These are phyloP conservation scores for Pteronura brasiliensis DNA, from an alignment of 2,113 vertebrate genomes.

Conservation along the genomic window DNA sequence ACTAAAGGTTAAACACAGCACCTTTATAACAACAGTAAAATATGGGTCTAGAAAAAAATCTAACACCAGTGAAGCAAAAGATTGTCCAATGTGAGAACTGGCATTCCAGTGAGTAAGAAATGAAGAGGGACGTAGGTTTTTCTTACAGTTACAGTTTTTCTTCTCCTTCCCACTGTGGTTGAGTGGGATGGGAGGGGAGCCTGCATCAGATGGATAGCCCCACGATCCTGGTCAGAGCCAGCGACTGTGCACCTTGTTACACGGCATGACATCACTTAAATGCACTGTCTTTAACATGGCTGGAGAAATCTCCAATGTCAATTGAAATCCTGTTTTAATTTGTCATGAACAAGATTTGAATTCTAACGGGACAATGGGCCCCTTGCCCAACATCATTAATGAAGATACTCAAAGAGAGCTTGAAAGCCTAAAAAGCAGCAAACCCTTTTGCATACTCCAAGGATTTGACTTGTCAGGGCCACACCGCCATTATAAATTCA, in stretches of 20 bases:
- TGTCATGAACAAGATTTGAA: neutral
- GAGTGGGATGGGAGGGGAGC: rapidly evolving
- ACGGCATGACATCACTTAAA: no score
- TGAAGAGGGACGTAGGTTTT: rapidly evolving
- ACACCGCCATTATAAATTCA: neutral
- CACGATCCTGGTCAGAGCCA: neutral
- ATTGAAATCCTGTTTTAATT: neutral
- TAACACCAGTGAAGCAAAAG: neutral
- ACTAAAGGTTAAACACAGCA: neutral
- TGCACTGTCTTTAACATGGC: rapidly evolving
- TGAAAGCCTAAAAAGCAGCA: neutral
- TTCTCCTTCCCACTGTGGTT: rapidly evolving
- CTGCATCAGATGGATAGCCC: rapidly evolving
- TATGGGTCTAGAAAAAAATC: neutral
- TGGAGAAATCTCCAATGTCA: no score
- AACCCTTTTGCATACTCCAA: no score
- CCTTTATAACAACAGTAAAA: rapidly evolving
- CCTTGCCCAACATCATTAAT: rapidly evolving
- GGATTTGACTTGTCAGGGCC: no score
- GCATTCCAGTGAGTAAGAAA: rapidly evolving
- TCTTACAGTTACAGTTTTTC: no score
- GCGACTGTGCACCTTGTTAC: rapidly evolving
- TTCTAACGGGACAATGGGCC: neutral
- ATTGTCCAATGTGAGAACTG: rapidly evolving
- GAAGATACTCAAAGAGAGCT: neutral